Conservation (phyloP, 2,797 vertebrate genomes). For the Peromyscus aztecus region DNA sequence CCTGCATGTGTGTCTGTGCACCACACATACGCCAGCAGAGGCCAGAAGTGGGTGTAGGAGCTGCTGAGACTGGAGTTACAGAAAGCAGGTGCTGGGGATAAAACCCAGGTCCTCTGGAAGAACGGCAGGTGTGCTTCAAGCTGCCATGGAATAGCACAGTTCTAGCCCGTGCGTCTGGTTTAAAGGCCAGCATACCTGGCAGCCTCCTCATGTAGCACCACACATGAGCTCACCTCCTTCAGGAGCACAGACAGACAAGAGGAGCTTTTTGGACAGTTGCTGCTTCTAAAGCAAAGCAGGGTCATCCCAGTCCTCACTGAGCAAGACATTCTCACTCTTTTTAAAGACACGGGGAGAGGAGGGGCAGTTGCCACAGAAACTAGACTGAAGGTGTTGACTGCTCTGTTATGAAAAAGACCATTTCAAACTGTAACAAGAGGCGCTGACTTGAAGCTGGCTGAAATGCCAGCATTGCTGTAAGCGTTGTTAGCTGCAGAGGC, state of each 20-base stretch:
- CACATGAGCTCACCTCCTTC: too few relatives aligned
- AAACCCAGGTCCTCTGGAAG: not conserved
- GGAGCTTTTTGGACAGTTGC: not conserved
- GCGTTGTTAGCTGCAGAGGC: not conserved
- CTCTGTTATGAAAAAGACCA: not conserved
- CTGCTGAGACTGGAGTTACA: not conserved
- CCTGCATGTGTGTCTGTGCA: not conserved
- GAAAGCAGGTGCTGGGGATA: not conserved
- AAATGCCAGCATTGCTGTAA: not conserved
- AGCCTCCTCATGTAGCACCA: not conserved
- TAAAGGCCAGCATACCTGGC: not conserved
- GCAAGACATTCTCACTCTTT: not conserved
- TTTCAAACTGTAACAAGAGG: not conserved
- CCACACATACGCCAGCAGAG: not conserved
- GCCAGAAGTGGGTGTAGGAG: not conserved
- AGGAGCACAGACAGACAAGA: not conserved
- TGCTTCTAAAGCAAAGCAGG: not conserved
- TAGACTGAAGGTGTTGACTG: not conserved
- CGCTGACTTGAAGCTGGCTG: not conserved
- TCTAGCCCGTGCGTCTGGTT: too few relatives aligned
- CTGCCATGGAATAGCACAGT: not conserved
- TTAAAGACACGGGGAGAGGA: not conserved
- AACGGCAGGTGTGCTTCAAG: not conserved
- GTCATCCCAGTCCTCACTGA: not conserved
- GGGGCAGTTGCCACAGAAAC: not conserved